Base-by-base conservation (phyloP, 2,797 vertebrate species). In the Mus spretus region DNA sequence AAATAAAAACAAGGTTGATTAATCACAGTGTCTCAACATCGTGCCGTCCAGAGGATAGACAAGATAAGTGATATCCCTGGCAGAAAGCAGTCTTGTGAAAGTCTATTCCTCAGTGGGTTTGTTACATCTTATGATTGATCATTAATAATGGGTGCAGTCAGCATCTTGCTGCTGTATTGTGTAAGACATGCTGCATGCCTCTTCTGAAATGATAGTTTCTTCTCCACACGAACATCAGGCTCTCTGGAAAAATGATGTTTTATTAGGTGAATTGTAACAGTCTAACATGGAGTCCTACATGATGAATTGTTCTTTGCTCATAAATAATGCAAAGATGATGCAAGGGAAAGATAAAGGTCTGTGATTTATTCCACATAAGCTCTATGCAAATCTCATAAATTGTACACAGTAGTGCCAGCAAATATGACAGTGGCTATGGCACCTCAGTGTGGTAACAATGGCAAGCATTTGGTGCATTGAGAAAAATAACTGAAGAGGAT, bases 301-400 rank as follows among this genome's bases (percentile, higher is more conserved):
- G 95, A 96, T 95, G 70, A 88, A 96, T 97, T 98, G 89, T 74
- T 91, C 70, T 80, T 91, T 86, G 82, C 89, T 96, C 95, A 98
- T 97, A 98, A 98, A 98, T 98, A 98, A 98, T 97, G 31, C 96
- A 94, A 79, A 89, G 65, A 95, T 28, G 82, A 95, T 97, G 97
- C 24, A 57, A 95, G 6, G 53, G 89, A 97, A 95, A 98, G 94
- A 98, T 97, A 98, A 97, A 96, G 93, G 77, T 74, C 1, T 67
- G 65, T 97, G 96, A 97, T 98, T 98, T 97, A 97, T 97, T 98
- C 95, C 28, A 53, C 86, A 78, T 94, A 98, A 88, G 77, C 89
- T 97, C 97, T 98, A 97, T 96, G 95, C 86, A 97, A 97, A 97
- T 93, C 96, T 97, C 89, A 83, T 98, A 98, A 98, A 97, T 88